Evolutionary conservation across 2,888 invertebrate species (phyloP).

Genomic region (Camponotus fellah): DNA sequence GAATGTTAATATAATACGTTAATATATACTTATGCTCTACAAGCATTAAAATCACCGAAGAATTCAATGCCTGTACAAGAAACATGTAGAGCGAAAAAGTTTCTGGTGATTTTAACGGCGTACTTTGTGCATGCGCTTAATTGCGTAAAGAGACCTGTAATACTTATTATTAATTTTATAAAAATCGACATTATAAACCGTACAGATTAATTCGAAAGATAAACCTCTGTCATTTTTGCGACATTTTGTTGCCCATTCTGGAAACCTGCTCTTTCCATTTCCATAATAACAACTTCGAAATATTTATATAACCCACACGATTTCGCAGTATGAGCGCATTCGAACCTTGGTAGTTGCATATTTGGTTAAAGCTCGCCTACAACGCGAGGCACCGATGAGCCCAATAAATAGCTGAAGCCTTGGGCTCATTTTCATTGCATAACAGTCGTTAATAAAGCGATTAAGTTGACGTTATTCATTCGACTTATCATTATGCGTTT

Average conservation of each 20-base stretch:
- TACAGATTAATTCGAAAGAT: not conserved
- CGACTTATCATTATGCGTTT: slow-evolving; percentile 44
- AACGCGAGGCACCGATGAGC: slow-evolving; percentile 53
- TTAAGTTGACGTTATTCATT: slow-evolving; percentile 70
- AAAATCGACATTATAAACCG: not conserved
- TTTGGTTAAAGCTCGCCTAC: slow-evolving; percentile 70
- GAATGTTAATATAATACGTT: not conserved
- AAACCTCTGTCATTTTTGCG: not conserved
- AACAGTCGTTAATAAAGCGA: slow-evolving; percentile 76
- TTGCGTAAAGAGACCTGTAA: not conserved
- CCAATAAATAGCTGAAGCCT: slow-evolving; percentile 71
- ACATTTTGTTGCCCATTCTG: not conserved
- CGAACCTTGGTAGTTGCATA: slow-evolving; percentile 64
- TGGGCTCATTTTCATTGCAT: slow-evolving; percentile 82
- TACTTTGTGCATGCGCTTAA: not conserved
- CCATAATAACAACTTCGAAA: slow-evolving; percentile 21
- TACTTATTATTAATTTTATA: not conserved
- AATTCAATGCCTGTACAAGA: slow-evolving; percentile 46
- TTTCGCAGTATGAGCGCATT: not conserved
- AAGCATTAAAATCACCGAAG: slow-evolving; percentile 64
- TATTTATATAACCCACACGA: slow-evolving; percentile 10
- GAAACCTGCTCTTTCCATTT: slow-evolving; percentile 29
- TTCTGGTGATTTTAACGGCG: not conserved
- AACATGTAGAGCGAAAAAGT: no score
- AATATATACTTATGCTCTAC: not conserved